Base-by-base conservation (phyloP, 2,113 vertebrate genomes). In the Notothenia coriiceps region DNA sequence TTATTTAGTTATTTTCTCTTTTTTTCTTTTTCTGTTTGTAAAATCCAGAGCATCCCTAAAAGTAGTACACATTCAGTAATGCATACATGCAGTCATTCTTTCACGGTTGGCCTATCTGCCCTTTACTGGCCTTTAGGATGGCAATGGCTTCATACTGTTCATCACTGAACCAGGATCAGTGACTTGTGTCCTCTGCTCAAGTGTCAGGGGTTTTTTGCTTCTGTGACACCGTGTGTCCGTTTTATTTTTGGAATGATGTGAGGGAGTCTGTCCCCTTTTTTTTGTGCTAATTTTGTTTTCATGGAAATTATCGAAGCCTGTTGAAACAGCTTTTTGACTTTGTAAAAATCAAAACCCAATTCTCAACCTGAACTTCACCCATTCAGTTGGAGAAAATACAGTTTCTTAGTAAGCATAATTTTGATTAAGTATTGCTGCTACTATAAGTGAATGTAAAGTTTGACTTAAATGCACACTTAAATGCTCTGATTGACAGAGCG, bases 221-320 rank as follows among this genome's bases (percentile, higher is more conserved):
- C 77, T 82, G 61, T 84, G 66, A 86, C 78, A 82, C 72, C 25
- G 70, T 83, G 74, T 79, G 78, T 89, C 78, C 25, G 25, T 78
- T 78, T 77, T 79, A 13, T 35, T 55, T 79, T 77, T 76, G 44
- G 57, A 78, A 29, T 65, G 57, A 55, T 77, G 33, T 43, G 57
- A 76, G 52, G 52, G 71, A 74, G 44, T 61, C 17, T 29, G 12
- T 20, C 33, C 49, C 6, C 61, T 67, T 20, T 46, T 46, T 9
- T 71, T 76, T 66, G 4, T 80, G 70, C 46, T 40, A 33, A 65
- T 67, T 65, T 54, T n/a, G 56, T 18, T 72, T 59, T 60, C 12
- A 62, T 49, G 25, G 18, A 62, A 60, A 79, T 43, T 15, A 56
- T 25, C 65, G 18, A 67, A 7, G 6, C 20, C 44, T 50, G 10